Evolutionary conservation across 1,140 invertebrate genomes (phyloP), one percentile per base, ranked within the genome.

Genomic region (Drosophila equinoxialis): DNA sequence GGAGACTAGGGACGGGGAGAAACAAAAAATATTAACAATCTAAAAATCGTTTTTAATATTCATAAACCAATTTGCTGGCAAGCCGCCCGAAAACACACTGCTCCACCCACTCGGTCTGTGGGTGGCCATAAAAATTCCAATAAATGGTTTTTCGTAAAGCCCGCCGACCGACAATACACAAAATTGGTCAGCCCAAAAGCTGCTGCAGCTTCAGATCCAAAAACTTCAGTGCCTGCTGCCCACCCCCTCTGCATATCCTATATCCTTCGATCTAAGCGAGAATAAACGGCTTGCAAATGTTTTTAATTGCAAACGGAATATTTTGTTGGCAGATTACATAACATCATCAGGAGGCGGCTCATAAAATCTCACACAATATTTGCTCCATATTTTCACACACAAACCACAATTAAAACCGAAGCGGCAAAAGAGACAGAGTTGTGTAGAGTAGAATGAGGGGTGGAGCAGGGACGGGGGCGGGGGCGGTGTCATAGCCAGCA

Each of bases 261-360:
- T 8, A 54, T 14, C 62, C 39, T 41, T 13, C 68, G 45, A 42
- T 39, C 48, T 26, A 17, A 63, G 68, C 65, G 63, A 69, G 48
- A 74, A 70, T 72, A 75, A 79, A 70, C 54, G 72, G 61, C 66
- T 82, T 39, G 67, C 63, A 74, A 84, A 55, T 70, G 77, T 60
- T 86, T 81, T 86, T 86, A 85, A 85, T 85, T 85, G 82, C 72
- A 72, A 65, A 68, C 45, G 67, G 66, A 73, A 79, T 71, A 79
- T 69, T 73, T 76, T 42, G 45, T 51, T 64, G 71, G 63, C 66
- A 77, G 66, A 81, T 76, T 81, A 81, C 81, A 68, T 55, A 77
- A 51, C 45, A 51, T 51, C 71, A 68, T 77, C 61, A 61, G 37
- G 51, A 23, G 17, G 5, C 20, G 10, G n/a, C 26, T 45, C 58